Evolutionary conservation across 2,888 invertebrate species (phyloP), one percentile per base, ranked within the genome.

Genomic region (Rhamphomyia laevipes): DNA sequence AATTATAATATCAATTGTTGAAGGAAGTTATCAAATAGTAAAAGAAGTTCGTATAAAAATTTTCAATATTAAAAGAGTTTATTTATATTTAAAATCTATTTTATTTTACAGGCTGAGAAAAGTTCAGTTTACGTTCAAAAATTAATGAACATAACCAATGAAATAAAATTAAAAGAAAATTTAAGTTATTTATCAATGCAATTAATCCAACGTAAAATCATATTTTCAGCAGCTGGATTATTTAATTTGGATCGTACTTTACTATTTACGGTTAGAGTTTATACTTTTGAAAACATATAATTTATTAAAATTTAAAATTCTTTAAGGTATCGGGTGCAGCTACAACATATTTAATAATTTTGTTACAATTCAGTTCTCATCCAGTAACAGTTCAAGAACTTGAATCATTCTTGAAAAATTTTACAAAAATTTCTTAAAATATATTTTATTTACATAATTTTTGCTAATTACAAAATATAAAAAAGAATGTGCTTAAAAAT

Each of bases 291-390:
- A 30, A 15, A 11, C 1, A n/a, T 7, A 27, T 21, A 23, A 0
- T 11, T 12, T 15, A 12, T 4, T 16, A 15, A 2, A 12, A 40
- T 38, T 18, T 21, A 12, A 40, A 45, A 40, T 43, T 51, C n/a
- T 48, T 49, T 50, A 18, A 71, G 72, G 67, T 70, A 33, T 59
- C 64, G 41, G 68, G 68, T 7, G 67, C 70, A 15, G 63, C 68
- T 15, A 65, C 68, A n/a, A 69, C 68, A 50, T 72, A 71, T 51
- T 61, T 71, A 16, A 68, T 71, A 10, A 67, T 71, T 42, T 57
- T 71, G 1, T 59, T 70, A 21, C 71, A 71, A 54, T 68, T 71
- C 51, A 63, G 68, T 1, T 55, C 61, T 4, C 33, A 27, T 37
- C 16, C n/a, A 31, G 23, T 27, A 2, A 27, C 23, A 27, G 6